Evolutionary conservation across 2,888 invertebrate species (phyloP), one percentile per base, ranked within the genome.

Genomic region (Erpobdella octoculata): DNA sequence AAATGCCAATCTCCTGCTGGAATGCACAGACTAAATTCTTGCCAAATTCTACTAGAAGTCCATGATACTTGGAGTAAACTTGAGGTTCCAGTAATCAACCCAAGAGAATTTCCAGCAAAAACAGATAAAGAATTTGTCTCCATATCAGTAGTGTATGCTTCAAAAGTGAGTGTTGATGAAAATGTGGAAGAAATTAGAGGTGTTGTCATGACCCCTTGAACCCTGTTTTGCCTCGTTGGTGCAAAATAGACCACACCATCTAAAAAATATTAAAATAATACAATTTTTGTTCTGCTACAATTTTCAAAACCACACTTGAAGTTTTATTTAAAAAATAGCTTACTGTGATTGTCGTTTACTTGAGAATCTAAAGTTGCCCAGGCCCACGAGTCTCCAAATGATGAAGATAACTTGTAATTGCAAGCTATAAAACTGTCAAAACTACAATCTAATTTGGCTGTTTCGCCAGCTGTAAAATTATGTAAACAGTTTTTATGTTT

Each of bases 1-100:
- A 68, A 35, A 21, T 68, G 53, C 37, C 33, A 68, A 9, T 46
- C 33, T 25, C 68, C 68, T 8, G 68, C n/a, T 1, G 68, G 68
- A 35, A 68, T 28, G 48, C 68, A 68, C 15, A 68, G 8, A n/a
- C 48, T 48, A 21, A 68, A 46, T 18, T 41, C 53, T 21, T 68
- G 46, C 68, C 68, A 68, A 1, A 35, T 62, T n/a, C 28, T n/a
- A n/a, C 18, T 62, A 5, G 5, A 12, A 5, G 1, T n/a, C 53
- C 53, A 53, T 33, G 28, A 28, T 6, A 62, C 31, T 8, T 62
- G 31, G n/a, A 62, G 35, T 9, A 62, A 12, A 31, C 31, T n/a
- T 12, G 12, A 33, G 28, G 28, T 6, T 5, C 3, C n/a, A 12
- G 35, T 9, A 9, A 31, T 28, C n/a, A 33, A 35, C 1, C 62